Evolutionary conservation across 2,888 invertebrate species (phyloP).

Genomic region (Orchesellides sinensis): DNA sequence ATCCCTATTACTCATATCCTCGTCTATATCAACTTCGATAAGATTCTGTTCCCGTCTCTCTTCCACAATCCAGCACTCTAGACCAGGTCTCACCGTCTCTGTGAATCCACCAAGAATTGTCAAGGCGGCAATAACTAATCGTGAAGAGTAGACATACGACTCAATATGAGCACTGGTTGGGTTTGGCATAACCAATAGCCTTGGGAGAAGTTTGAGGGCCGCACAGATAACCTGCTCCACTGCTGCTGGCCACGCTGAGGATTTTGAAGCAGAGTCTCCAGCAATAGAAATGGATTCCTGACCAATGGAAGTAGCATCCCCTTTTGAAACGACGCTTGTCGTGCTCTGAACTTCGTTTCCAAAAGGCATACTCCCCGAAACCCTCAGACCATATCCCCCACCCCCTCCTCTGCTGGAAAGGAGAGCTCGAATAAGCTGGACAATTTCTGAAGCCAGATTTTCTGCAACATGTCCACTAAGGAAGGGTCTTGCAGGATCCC

Average conservation of each 20-base stretch:
- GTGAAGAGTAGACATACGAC: constrained; percentile 74
- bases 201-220: constrained; percentile 39
- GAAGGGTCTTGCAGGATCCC: constrained; percentile 77
- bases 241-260: constrained; percentile 34
- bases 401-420: background rate
- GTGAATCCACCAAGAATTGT: constrained; percentile 77
- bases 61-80: constrained; percentile 74
- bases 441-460: constrained; percentile 77
- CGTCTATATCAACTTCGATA: background rate
- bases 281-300: background rate
- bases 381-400: background rate
- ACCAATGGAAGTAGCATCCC: background rate
- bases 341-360: constrained; percentile 1
- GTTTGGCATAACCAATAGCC: constrained; percentile 26
- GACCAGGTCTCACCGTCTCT: constrained; percentile 77
- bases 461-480: constrained; percentile 78
- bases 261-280: background rate
- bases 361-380: constrained; percentile 8
- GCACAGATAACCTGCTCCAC: constrained; percentile 72
- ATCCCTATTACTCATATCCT: background rate
- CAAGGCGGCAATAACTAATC: constrained; percentile 77
- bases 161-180: constrained; percentile 43
- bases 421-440: constrained; percentile 76
- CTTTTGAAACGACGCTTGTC: background rate
- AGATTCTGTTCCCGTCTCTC: constrained; percentile 16